Evolutionary conservation across 1,140 invertebrate genomes (phyloP), one percentile per base, ranked within the genome.

Genomic region (Littorina saxatilis): DNA sequence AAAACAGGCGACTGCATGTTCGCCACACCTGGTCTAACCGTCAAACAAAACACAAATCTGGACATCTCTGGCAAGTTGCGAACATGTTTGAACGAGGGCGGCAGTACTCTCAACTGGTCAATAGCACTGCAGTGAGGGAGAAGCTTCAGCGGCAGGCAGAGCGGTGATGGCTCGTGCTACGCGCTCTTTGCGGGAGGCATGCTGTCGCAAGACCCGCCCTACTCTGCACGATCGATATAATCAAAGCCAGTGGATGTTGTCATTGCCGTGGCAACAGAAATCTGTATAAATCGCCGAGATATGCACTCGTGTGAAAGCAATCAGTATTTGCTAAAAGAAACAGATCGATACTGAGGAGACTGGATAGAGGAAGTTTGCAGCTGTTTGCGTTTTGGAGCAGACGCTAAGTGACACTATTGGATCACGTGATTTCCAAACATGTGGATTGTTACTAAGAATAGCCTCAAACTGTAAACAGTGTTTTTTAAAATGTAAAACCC

Each of bases 361-460:
- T 39, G 17, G 35, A 39, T 68, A 39, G 17, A 39, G 23, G 1
- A 5, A 68, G 23, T 15, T 3, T 17, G 35, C 32, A 39, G 66
- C 35, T 68, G 35, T 15, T 68, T 58, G 66, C 23, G 32, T 68
- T 68, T 68, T 27, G 35, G 40, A 66, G 76, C 35, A 78, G 55
- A 63, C 35, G 58, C 52, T 58, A 58, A 27, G 35, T 47, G 43
- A 74, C 40, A 74, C n/a, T 79, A 32, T 61, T 79, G 20, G 20
- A 61, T 77, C 80, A 82, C 61, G 80, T 82, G 80, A 77, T 75
- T 11, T 43, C 58, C 58, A 55, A 74, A 72, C 80, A 82, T 82
- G 80, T 70, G 80, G 55, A 68, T 82, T 82, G 80, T 82, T 82
- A 78, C 80, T 82, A 77, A 50, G 35, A 40, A 70, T 82, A 82